Base-by-base conservation (phyloP, 2,888 invertebrate genomes). In the Dynastes grantii region DNA sequence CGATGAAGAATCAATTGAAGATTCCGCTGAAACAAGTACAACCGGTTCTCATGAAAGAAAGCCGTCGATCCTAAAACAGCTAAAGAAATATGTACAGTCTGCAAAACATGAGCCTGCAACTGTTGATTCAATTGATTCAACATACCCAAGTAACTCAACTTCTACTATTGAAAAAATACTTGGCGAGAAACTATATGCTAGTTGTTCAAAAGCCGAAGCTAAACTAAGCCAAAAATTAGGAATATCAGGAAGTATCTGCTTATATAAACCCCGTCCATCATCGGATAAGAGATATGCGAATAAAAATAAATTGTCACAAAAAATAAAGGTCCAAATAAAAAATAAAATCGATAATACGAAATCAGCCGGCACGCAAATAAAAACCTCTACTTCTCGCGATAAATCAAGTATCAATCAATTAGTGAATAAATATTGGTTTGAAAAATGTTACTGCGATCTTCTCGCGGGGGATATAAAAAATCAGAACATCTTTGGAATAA, bases 201-300 rank as follows among this genome's bases (percentile, higher is more conserved):
- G 29, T n/a, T 71, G 29, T 55, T 51, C 51, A 32, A 53, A 71
- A 55, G 37, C 70, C 9, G 70, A 71, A 71, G 55, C 70, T 16
- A 32, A 55, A 32, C 16, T 71, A 53, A 68, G 49, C 3, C 13
- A 27, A 29, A 68, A 49, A 22, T 68, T 65, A 8, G 65, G 65
- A n/a, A 65, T 68, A 68, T 68, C 68, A 27, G 13, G n/a, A 8
- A 9, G 27, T 27, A 27, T 45, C 27, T 11, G 2, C 37, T 16
- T 40, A 2, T 8, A 37, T 49, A 49, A 22, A 1, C 5, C 2
- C 1, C 22, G 45, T 27, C 9, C 68, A 13, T 45, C 22, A 8
- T 27, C 49, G 49, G 45, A 45, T 22, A 27, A 22, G 8, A 2
- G 6, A 61, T 8, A 27, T 9, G 8, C 0, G 22, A 49, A 68